Evolutionary conservation across 2,797 vertebrate genomes (phyloP).

Genomic region (Falco concolor): DNA sequence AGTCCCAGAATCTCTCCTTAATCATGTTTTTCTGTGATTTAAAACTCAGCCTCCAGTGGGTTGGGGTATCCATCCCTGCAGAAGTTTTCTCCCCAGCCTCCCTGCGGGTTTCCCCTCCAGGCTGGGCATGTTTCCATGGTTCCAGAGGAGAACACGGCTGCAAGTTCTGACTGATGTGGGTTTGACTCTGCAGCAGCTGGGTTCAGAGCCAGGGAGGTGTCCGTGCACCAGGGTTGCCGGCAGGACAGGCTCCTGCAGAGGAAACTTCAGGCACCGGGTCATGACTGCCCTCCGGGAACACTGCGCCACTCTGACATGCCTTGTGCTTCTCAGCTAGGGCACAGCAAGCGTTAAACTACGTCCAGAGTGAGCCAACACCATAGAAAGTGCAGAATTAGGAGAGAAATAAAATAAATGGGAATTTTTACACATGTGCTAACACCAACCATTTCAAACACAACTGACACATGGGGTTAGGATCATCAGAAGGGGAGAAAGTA

Average conservation of each 20-base stretch:
- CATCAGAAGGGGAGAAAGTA: background rate
- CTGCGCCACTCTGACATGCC: accelerated
- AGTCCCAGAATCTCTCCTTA: background rate
- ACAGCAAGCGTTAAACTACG: accelerated
- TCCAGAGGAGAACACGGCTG: accelerated
- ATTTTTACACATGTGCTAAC: accelerated
- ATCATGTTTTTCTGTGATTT: background rate
- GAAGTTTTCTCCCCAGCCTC: background rate
- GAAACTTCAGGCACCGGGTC: background rate
- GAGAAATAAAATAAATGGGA: background rate
- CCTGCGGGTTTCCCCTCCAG: background rate
- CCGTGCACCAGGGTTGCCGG: accelerated
- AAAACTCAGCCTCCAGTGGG: accelerated
- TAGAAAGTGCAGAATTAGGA: background rate
- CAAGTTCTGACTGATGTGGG: accelerated
- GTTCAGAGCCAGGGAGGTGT: background rate
- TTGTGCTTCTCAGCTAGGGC: background rate
- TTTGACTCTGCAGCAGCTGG: accelerated
- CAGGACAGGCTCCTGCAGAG: background rate
- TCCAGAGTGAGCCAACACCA: background rate
- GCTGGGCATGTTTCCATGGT: accelerated
- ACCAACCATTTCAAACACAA: background rate
- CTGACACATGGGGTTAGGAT: accelerated
- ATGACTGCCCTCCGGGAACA: accelerated
- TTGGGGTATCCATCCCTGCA: background rate